Base-by-base conservation (phyloP, 2,797 vertebrate species). In the Loris lydekkerianus region DNA sequence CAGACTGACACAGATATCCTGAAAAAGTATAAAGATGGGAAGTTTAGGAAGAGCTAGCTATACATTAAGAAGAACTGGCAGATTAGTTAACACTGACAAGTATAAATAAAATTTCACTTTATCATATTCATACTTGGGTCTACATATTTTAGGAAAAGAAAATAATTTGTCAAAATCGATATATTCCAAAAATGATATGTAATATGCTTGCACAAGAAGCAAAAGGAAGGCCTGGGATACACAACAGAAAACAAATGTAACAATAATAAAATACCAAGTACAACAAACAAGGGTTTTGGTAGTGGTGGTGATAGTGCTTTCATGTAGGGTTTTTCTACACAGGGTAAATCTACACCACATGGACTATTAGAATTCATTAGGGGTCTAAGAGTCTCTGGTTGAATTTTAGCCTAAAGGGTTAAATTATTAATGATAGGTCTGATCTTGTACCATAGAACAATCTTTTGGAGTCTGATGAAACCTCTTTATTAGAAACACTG, bases 151-250 rank as follows among this genome's bases (percentile, higher is more conserved):
- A 63, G 37, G 7, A 84, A 85, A 13, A 94, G 18, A 23, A 65
- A 90, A 89, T 13, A 83, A 80, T 92, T 93, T 58, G n/a, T 91
- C 13, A 93, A 89, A 94, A 89, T 78, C 31, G 14, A 70, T 49
- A 34, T 34, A n/a, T 29, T 65, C 46, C 43, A 53, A 77, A 56
- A 87, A 86, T 86, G 46, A 61, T 61, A 89, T 65, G 10, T 67
- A 95, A 61, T 75, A 75, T 90, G 27, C n/a, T 82, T 93, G 58
- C 46, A 91, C 84, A 92, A 27, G 37, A 93, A 80, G n/a, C 4
- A 75, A 89, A 93, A 75, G 13, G 10, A 76, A 92, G 21, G 20
- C 10, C 21, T 88, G 18, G 29, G 17, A 53, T 37, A 67, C 31
- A 81, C 25, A 69, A 82, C 81, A 40, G 31, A 49, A 89, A 72